These are phyloP conservation scores for Cyprinus carpio DNA, from an alignment of 2,113 vertebrate species.

Conservation along the genomic window DNA sequence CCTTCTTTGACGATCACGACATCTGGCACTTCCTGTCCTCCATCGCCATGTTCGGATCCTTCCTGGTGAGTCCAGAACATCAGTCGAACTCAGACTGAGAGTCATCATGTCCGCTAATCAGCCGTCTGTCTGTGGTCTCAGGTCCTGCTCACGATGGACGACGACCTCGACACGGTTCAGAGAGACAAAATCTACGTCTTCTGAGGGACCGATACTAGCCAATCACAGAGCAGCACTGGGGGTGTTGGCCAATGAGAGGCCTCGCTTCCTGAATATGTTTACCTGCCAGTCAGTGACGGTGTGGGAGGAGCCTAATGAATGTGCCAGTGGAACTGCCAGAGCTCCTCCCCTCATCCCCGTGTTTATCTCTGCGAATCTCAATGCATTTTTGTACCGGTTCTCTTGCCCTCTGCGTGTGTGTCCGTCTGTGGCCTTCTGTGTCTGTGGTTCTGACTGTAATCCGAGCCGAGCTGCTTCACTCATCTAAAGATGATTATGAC, in stretches of 20 bases:
- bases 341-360: constrained; percentile 6
- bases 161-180: constrained; percentile 89
- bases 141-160: constrained; percentile 94
- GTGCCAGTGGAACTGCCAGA: constrained; percentile 41
- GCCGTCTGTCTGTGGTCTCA: constrained; percentile 53
- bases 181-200: constrained; percentile 97
- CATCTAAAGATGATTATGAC: constrained; percentile 53
- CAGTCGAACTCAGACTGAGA: neutral
- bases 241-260: neutral
- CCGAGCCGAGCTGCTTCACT: constrained; percentile 30
- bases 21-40: constrained; percentile 99
- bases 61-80: constrained; percentile 79
- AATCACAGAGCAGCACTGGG: neutral
- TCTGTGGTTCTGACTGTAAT: constrained; percentile 68
- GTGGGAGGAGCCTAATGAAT: constrained; percentile 31
- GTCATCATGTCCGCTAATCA: neutral
- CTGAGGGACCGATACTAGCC: constrained; percentile 56
- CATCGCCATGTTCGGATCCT: constrained; percentile 97
- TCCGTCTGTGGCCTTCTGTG: constrained; percentile 38
- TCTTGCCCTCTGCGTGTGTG: neutral
- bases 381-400: constrained; percentile 30
- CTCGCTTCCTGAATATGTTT: neutral
- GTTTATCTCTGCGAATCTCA: constrained; percentile 25
- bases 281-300: neutral
- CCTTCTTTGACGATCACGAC: constrained; percentile 96